phyloP scores from a whole-genome alignment of 2,113 vertebrate species.

The Semicossyphus pulcher region DNA sequence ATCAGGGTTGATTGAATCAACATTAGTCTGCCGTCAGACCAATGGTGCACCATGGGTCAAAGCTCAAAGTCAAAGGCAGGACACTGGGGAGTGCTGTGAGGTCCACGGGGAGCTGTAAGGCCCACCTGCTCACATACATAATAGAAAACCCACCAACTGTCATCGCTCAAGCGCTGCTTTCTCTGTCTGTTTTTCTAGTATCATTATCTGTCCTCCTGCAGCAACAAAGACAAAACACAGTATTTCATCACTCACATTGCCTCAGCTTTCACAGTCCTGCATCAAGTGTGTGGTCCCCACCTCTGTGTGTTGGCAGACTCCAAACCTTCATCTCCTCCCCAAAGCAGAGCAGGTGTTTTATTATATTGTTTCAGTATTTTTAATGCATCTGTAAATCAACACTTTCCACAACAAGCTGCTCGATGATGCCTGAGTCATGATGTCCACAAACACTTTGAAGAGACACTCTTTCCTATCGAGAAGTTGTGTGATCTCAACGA shows the following conservation, averaged over 20 bases:
- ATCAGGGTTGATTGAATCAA: constrained; percentile 39
- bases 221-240: not conserved
- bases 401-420: not conserved
- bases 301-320: not conserved
- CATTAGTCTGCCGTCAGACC: constrained; percentile 8
- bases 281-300: not conserved
- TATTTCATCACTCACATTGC: constrained; percentile 3
- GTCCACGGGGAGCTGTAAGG: constrained; percentile 19
- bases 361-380: no score
- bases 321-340: not conserved
- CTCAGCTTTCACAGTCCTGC: not conserved
- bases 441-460: constrained; percentile 42
- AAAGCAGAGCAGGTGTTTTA: not conserved
- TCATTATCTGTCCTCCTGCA: not conserved
- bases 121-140: constrained; percentile 72
- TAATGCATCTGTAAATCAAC: no score
- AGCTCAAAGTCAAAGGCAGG: constrained; percentile 59
- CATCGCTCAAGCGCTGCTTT: constrained; percentile 1
- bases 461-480: constrained; percentile 25
- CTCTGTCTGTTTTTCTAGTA: not conserved
- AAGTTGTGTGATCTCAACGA: constrained; percentile 56
- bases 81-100: constrained; percentile 43
- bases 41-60: constrained; percentile 51
- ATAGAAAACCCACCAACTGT: constrained; percentile 68
- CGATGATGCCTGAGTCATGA: not conserved